These are phyloP conservation scores for Theretra japonica DNA, from an alignment of 2,888 invertebrate genomes.

Conservation along the genomic window DNA sequence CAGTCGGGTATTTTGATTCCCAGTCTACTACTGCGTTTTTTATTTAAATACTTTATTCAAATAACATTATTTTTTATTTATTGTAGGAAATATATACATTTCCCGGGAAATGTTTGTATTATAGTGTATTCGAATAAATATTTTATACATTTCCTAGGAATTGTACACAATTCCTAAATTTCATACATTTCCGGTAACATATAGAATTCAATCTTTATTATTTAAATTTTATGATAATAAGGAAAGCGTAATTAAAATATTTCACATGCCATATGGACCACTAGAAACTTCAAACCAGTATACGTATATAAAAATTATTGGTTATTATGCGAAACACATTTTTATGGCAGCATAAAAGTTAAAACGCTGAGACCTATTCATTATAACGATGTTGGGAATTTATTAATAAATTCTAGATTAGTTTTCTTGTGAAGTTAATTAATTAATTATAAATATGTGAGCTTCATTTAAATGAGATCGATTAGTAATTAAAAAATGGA, in stretches of 20 bases:
- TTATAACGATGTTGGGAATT: neutral
- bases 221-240: slow-evolving; percentile 9
- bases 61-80: no score
- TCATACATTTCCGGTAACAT: no score
- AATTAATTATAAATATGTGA: neutral
- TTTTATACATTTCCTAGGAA: no score
- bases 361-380: slow-evolving; percentile 4
- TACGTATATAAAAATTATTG: neutral
- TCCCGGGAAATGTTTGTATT: no score
- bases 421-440: neutral
- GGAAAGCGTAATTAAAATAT: slow-evolving; percentile 7
- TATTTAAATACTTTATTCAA: no score
- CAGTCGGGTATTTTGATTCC: no score
- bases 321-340: neutral
- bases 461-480: no score
- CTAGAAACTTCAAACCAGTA: neutral
- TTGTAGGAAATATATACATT: no score
- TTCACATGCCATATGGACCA: slow-evolving; percentile 2
- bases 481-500: no score
- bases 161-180: no score
- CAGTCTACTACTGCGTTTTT: no score
- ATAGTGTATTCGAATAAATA: no score
- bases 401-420: neutral
- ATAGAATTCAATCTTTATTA: slow-evolving; percentile 19
- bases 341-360: slow-evolving; percentile 4